These are phyloP conservation scores for Acrobasis consociella DNA, from an alignment of 2,888 invertebrate genomes.

Conservation along the genomic window DNA sequence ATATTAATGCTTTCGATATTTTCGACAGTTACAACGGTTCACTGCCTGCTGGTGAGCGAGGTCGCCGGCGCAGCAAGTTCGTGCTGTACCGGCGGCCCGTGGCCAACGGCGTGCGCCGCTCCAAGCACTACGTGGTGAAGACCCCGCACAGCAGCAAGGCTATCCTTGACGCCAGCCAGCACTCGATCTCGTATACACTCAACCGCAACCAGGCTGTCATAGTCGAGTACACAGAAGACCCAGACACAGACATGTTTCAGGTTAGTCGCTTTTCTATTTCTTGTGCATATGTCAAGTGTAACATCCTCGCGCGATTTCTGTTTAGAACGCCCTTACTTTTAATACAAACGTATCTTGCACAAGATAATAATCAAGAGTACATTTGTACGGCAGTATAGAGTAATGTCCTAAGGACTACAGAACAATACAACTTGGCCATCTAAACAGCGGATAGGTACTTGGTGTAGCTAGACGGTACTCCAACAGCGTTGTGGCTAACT, in stretches of 20 bases:
- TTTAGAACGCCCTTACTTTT: no score
- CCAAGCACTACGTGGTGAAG: constrained; percentile 97
- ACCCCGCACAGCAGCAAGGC: constrained; percentile 97
- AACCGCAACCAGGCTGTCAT: constrained; percentile 98
- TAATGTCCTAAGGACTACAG: no score
- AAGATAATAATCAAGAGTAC: no score
- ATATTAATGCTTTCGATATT: not conserved
- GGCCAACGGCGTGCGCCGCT: constrained; percentile 96
- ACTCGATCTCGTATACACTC: constrained; percentile 98
- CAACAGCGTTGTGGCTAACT: no score
- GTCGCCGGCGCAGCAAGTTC: constrained; percentile 96
- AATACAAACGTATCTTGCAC: no score
- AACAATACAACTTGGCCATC: no score
- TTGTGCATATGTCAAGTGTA: no score
- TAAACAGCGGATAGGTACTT: no score
- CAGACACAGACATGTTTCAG: constrained; percentile 99
- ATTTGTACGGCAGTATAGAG: no score
- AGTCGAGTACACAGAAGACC: constrained; percentile 98
- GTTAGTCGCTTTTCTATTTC: constrained; percentile 73
- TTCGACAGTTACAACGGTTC: constrained; percentile 94
- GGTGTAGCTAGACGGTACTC: no score
- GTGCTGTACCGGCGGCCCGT: constrained; percentile 91
- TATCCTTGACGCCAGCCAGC: constrained; percentile 95
- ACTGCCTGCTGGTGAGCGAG: constrained; percentile 96
- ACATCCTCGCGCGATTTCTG: no score